A percentile compares a stretch with the other conserved stretches of the same genome.
These are phyloP conservation scores for Belonocnema kinseyi DNA, from an alignment of 1,140 invertebrate genomes.

Conservation along the genomic window DNA sequence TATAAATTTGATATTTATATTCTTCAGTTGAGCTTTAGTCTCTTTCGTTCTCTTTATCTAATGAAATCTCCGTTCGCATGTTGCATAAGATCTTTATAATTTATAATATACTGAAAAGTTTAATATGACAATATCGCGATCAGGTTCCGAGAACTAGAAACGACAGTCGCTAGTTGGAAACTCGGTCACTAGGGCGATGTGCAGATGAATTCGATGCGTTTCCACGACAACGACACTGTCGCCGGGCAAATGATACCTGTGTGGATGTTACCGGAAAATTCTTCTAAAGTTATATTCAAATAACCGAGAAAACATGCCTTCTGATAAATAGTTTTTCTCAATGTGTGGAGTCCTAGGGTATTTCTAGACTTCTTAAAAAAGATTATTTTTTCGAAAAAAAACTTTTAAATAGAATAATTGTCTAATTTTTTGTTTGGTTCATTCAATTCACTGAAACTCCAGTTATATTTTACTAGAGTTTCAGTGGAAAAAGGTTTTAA, in stretches of 20 bases:
- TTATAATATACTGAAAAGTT: background rate
- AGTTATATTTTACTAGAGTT: background rate
- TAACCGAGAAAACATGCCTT: background rate
- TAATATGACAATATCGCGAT: conserved; percentile 27
- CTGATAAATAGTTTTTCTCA: background rate
- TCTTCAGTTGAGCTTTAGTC: background rate
- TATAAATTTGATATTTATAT: background rate
- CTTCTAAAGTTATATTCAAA: conserved; percentile 30
- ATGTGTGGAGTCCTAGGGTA: no score
- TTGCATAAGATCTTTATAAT: background rate
- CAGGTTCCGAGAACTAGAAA: conserved; percentile 29
- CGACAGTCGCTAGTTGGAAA: conserved; percentile 50
- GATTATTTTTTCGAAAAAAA: background rate
- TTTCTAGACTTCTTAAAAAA: no score
- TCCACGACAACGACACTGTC: conserved; percentile 40
- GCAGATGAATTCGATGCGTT: conserved; percentile 47
- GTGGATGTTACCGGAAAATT: conserved; percentile 25
- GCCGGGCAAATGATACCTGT: conserved; percentile 21
- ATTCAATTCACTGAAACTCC: no score
- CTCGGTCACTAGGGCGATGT: conserved; percentile 64
- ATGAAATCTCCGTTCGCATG: no score
- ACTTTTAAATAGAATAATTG: background rate
- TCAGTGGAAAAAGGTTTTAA: background rate
- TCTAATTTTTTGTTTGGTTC: no score
- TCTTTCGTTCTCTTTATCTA: no score